A percentile compares a stretch with the other conserved stretches of the same genome.
phyloP scores from a whole-genome alignment of 2,888 invertebrate genomes.

The Lepidocyrtoides sp. region DNA sequence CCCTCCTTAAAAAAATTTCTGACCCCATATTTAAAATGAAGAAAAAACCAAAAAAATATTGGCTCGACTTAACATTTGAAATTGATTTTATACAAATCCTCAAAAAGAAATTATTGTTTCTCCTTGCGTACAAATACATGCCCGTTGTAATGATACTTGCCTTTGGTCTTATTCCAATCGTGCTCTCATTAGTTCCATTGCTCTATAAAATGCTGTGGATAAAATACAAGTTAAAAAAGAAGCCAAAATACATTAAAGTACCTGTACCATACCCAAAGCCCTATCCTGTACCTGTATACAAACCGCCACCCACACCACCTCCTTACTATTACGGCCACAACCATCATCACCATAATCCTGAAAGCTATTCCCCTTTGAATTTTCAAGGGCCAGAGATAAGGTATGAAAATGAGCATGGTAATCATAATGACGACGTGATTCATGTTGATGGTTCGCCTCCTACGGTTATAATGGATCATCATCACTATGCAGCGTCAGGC shows the following conservation, averaged over 20 bases:
- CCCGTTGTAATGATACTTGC: conserved; percentile 75
- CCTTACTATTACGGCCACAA: neutral
- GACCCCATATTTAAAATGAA: too few relatives aligned
- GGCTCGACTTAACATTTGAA: conserved; percentile 81
- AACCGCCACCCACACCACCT: conserved; percentile 32
- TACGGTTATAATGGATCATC: conserved; percentile 38
- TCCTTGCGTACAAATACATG: conserved; percentile 80
- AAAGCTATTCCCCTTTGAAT: neutral
- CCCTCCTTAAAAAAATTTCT: conserved; percentile 31
- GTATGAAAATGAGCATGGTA: neutral
- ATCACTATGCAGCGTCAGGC: conserved; percentile 75
- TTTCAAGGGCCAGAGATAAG: neutral
- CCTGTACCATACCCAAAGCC: conserved; percentile 64
- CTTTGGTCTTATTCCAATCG: conserved; percentile 68
- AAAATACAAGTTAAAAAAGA: conserved; percentile 53
- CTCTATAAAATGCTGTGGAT: conserved; percentile 74
- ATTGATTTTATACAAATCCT: conserved; percentile 76
- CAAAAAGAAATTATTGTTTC: conserved; percentile 75
- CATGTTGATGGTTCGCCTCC: conserved; percentile 20
- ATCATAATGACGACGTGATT: conserved; percentile 30
- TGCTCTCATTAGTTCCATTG: conserved; percentile 62
- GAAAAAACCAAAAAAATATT: conserved; percentile 76
- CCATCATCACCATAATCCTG: conserved; percentile 15
- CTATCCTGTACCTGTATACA: conserved; percentile 51
- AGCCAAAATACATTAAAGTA: conserved; percentile 68